These are phyloP conservation scores for Bimastos eiseni DNA, from an alignment of 2,888 invertebrate species.

Conservation along the genomic window DNA sequence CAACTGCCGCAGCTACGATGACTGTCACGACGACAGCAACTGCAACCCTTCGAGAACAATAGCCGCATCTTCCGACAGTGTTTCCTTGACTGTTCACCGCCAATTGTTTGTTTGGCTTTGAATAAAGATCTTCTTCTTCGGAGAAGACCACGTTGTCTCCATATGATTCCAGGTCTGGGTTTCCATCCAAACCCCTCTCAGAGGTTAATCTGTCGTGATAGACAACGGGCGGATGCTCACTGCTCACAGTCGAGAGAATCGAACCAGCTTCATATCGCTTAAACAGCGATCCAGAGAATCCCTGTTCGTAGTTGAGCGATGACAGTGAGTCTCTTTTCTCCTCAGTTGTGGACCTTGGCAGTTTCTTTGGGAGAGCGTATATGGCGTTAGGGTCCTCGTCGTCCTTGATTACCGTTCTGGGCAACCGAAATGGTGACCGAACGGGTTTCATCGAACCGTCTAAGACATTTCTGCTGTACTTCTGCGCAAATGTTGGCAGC, in stretches of 20 bases:
- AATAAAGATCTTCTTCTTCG: neutral
- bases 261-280: constrained; percentile 13
- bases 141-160: neutral
- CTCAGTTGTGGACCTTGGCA: neutral
- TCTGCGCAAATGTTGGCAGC: neutral
- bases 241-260: neutral
- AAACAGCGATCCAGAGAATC: neutral
- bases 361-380: neutral
- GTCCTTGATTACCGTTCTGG: neutral
- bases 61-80: neutral
- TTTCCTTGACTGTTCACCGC: neutral
- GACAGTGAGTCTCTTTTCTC: neutral
- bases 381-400: neutral
- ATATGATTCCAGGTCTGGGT: neutral
- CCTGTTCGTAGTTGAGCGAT: neutral
- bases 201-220: neutral
- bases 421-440: neutral
- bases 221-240: neutral
- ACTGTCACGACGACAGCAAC: neutral
- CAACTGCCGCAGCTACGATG: neutral
- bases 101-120: neutral
- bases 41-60: neutral
- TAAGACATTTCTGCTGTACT: neutral
- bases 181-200: neutral
- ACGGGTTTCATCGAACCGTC: neutral